These are phyloP conservation scores for Cylindroiulus punctatus DNA, from an alignment of 2,888 invertebrate species.

Conservation along the genomic window DNA sequence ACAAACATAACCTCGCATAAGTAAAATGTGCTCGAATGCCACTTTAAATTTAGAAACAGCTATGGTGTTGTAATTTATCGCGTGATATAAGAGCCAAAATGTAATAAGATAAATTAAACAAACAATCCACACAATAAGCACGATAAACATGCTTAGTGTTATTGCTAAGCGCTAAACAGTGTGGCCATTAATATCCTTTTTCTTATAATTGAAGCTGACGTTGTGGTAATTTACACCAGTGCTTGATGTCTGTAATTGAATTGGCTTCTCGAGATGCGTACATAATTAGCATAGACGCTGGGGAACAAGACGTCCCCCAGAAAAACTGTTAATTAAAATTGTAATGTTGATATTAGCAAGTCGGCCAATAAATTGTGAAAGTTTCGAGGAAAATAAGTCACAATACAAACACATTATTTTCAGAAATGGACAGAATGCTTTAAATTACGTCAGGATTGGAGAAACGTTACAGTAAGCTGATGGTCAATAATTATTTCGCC, in stretches of 20 bases:
- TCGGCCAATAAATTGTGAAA: not conserved
- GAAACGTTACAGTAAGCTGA: not conserved
- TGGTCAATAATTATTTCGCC: not conserved
- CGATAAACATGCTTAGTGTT: not conserved
- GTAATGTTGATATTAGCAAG: slow-evolving; percentile 18
- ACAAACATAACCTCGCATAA: not conserved
- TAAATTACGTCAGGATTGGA: not conserved
- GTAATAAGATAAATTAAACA: not conserved
- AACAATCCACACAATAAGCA: not conserved
- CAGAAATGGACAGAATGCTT: not conserved
- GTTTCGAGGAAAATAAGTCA: not conserved
- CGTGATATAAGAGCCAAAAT: slow-evolving; percentile 18
- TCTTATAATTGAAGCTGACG: slow-evolving; percentile 1
- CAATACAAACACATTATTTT: slow-evolving; percentile 2
- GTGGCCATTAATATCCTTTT: not conserved
- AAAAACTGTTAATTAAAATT: slow-evolving; percentile 2
- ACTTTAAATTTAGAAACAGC: not conserved
- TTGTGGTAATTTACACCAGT: slow-evolving; percentile 10
- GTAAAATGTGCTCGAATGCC: not conserved
- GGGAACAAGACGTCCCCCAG: not conserved
- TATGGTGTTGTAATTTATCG: not conserved
- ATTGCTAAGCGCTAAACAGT: not conserved
- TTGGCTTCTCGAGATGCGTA: not conserved
- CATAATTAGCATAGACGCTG: not conserved
- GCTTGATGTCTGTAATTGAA: slow-evolving; percentile 10